Base-by-base conservation (phyloP, 1,140 invertebrate species). In the Onthophagus taurus region DNA sequence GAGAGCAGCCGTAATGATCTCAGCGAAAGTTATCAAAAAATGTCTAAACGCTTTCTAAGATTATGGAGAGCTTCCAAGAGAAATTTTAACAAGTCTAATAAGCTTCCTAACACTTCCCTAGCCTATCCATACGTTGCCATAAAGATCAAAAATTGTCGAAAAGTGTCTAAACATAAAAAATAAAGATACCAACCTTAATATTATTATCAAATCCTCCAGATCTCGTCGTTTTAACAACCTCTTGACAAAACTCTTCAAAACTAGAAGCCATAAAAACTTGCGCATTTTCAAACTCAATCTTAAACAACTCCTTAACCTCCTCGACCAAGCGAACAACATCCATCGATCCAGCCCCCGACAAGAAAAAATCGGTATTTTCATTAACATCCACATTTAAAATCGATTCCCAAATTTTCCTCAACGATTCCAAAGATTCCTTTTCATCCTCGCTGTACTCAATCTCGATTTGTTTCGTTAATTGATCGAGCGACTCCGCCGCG, bases 201-300 rank as follows among this genome's bases (percentile, higher is more conserved):
- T n/a, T n/a, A n/a, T n/a, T n/a, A n/a, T n/a, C n/a, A n/a, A n/a
- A n/a, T n/a, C 38, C 4, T 36, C 63, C 77, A 2, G 84, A 84
- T 45, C 88, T 71, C 11, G 72, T 62, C 49, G 79, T 77, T 1
- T 77, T 51, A 0, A 92, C 68, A 0, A 88, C 77, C 4, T 70
- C 69, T 17, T 69, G 72, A 11, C 71, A 73, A 54, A 96, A 92
- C 46, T 94, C 87, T 11, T 75, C 71, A 59, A 97, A 95, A 0
- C 79, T 76, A 1, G 92, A 86, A 4, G 86, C 82, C 87, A 97
- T 90, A 57, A 93, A 97, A 0, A 97, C 81, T 50, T 94, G 84
- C 55, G 89, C 89, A 59, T 90, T 95, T 58, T 89, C 78, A 5
- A 97, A 60, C 18, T 75, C 74, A 8, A 93, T 66, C 39, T 77